These are phyloP conservation scores for Gymnodraco acuticeps DNA, from an alignment of 2,797 vertebrate species.

Conservation along the genomic window DNA sequence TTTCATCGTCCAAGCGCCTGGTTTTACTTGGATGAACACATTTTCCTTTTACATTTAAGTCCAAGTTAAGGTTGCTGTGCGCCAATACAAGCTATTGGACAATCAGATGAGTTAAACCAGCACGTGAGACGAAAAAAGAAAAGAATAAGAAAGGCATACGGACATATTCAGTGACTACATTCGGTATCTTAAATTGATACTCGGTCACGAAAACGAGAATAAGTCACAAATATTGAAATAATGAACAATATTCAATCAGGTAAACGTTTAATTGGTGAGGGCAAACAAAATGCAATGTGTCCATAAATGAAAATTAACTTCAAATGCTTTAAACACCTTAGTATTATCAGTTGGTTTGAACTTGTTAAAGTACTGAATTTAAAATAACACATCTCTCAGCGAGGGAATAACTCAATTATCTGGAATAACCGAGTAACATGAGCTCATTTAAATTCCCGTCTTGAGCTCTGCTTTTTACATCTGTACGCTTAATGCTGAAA, in stretches of 20 bases:
- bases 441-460: slow-evolving; percentile 30
- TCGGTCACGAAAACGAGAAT: not conserved
- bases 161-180: not conserved
- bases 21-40: slow-evolving; percentile 13
- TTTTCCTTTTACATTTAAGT: slow-evolving; percentile 10
- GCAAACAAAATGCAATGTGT: not conserved
- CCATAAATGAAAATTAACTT: not conserved
- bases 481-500: not conserved
- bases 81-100: not conserved
- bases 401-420: slow-evolving; percentile 35
- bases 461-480: not conserved
- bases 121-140: too few relatives aligned
- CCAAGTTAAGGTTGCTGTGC: not conserved
- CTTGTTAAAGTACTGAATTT: slow-evolving; percentile 1
- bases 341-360: not conserved
- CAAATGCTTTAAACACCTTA: not conserved
- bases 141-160: not conserved
- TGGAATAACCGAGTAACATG: slow-evolving; percentile 19
- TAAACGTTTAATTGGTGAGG: too few relatives aligned
- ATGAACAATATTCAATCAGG: too few relatives aligned
- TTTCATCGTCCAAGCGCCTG: not conserved
- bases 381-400: not conserved
- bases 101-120: not conserved
- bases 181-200: not conserved
- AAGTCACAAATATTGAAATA: not conserved